Percentiles rank a stretch among this genome's conserved stretches.
phyloP scores from a whole-genome alignment of 1,140 invertebrate genomes.

The Geopemphigus sp. region DNA sequence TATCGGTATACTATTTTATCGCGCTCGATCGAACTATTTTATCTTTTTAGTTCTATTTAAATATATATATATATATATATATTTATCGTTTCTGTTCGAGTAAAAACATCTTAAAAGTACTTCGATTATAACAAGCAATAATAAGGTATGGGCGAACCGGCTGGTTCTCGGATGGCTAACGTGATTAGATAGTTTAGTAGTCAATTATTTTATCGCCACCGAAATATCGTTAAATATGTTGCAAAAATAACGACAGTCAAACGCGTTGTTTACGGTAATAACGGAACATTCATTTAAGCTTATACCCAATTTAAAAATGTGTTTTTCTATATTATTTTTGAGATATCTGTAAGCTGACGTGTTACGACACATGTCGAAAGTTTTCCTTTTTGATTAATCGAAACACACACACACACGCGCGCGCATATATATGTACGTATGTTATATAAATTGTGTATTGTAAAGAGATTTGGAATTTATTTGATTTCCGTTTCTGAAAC shows the following conservation, averaged over 20 bases:
- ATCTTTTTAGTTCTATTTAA: too few relatives aligned
- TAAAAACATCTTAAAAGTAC: not conserved
- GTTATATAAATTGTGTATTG: not conserved
- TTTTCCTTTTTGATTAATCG: conserved; percentile 5
- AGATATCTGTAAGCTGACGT: too few relatives aligned
- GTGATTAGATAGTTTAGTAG: not conserved
- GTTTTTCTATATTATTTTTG: too few relatives aligned
- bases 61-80: not conserved
- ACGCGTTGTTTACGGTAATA: too few relatives aligned
- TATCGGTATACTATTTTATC: too few relatives aligned
- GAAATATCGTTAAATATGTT: too few relatives aligned
- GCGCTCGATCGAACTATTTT: too few relatives aligned
- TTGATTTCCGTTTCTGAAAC: not conserved
- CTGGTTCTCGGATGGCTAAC: not conserved
- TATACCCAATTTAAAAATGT: too few relatives aligned
- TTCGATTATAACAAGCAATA: not conserved
- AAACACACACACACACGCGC: not conserved
- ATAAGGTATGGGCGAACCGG: not conserved
- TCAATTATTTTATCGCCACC: not conserved
- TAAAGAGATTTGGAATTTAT: not conserved
- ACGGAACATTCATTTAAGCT: too few relatives aligned
- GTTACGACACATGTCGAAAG: not conserved
- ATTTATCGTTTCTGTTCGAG: not conserved
- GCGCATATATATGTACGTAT: not conserved
- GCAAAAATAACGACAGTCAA: too few relatives aligned